Evolutionary conservation across 2,797 vertebrate species (phyloP), one percentile per base, ranked within the genome.

Genomic region (Distichodus sexfasciatus): DNA sequence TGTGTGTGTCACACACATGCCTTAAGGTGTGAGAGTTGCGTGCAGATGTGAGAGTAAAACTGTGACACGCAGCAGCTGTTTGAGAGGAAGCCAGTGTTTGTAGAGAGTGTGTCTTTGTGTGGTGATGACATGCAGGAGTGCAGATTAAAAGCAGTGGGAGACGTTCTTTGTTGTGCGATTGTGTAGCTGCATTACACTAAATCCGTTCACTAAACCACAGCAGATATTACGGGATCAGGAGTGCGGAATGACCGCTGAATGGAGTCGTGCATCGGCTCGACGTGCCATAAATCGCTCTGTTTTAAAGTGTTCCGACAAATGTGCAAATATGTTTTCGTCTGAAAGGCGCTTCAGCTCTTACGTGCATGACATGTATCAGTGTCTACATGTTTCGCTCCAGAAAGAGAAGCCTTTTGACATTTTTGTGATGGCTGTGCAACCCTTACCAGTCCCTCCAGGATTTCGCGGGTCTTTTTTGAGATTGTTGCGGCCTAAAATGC

Each of bases 201-300:
- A 38, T 24, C 51, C 44, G 72, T 61, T 74, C 29, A 74, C 55
- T 53, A 43, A 67, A 53, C 65, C 68, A 73, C 59, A 70, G 50
- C 38, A 50, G 36, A 69, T 44, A 46, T 62, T 67, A 47, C 50
- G 23, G 54, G 62, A 75, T 60, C 38, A 74, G 44, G 35, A 23
- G 7, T 14, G 35, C 41, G 10, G 24, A 43, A 24, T 35, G 43
- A 31, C 11, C 3, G 15, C n/a, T 66, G 66, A 72, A 51, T 33
- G 60, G 60, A 29, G 51, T 31, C 36, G 31, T 59, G 54, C 57
- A 47, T 76, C 50, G 50, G 28, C 33, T 31, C 17, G 51, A 36
- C 40, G 8, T 29, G 14, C 60, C 21, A 60, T 35, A 26, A 38
- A 71, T 68, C 54, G 44, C 64, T 35, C 47, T 74, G 40, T 68